These are phyloP conservation scores for Stenchaetothrips biformis DNA, from an alignment of 2,888 invertebrate genomes.

Conservation along the genomic window DNA sequence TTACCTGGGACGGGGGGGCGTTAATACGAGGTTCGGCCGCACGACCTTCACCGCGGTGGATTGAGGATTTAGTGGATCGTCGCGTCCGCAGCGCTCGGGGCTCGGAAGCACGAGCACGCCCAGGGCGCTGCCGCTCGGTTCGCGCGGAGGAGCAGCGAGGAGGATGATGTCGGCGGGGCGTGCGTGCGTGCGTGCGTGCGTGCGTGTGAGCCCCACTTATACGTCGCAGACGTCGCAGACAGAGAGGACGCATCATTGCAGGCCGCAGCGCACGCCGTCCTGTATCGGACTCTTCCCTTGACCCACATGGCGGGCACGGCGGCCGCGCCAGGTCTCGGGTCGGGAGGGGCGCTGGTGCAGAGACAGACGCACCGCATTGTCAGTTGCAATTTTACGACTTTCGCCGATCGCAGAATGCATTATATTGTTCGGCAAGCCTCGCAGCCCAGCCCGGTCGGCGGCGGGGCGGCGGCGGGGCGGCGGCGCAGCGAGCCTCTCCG, in stretches of 20 bases:
- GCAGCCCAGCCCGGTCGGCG: background rate
- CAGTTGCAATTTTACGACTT: constrained; percentile 14
- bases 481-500: background rate
- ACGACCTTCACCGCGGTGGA: too few species aligned
- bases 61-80: too few species aligned
- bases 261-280: background rate
- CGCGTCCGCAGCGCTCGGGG: too few species aligned
- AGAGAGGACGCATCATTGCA: background rate
- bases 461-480: background rate
- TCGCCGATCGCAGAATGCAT: constrained; percentile 4
- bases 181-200: background rate
- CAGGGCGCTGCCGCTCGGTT: background rate
- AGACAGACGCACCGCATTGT: background rate
- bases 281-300: background rate
- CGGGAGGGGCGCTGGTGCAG: too few species aligned
- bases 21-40: too few species aligned
- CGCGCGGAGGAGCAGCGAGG: background rate
- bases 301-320: background rate
- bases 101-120: too few species aligned
- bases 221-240: background rate
- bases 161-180: too few species aligned
- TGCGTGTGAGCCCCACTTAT: background rate
- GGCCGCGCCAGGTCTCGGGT: too few species aligned
- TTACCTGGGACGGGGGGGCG: too few species aligned
- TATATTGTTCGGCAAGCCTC: background rate